A percentile compares a stretch with the other conserved stretches of the same genome.
These are phyloP conservation scores for Lepidocyrtinus sp. DNA, from an alignment of 2,888 invertebrate genomes.

Conservation along the genomic window DNA sequence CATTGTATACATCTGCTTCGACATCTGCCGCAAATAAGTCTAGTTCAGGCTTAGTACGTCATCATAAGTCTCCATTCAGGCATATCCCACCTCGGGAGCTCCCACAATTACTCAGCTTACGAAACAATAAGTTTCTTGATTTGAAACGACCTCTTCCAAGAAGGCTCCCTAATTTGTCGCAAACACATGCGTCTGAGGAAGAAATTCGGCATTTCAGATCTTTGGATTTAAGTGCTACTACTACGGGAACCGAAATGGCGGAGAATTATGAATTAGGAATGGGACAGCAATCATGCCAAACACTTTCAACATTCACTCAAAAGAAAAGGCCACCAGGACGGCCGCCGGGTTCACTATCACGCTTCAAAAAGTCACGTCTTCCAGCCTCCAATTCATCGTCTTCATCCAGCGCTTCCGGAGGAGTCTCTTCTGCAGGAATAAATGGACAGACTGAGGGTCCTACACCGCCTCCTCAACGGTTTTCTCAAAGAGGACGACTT, in stretches of 20 bases:
- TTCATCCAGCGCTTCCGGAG: not conserved
- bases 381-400: not conserved
- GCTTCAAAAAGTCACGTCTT: not conserved
- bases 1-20: not conserved
- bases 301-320: not conserved
- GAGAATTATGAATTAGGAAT: not conserved
- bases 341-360: constrained; percentile 19
- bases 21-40: not conserved
- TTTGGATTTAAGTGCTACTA: too few species aligned
- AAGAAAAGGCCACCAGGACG: constrained; percentile 29
- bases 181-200: not conserved
- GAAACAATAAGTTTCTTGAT: constrained; percentile 36
- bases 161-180: not conserved
- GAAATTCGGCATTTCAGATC: constrained; percentile 17
- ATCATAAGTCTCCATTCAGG: too few species aligned
- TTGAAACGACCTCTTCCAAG: constrained; percentile 14
- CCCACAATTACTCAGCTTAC: not conserved
- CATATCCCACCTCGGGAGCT: not conserved
- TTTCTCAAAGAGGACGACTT: constrained; percentile 38
- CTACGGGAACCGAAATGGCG: too few species aligned
- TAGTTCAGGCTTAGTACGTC: too few species aligned
- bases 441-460: constrained; percentile 4
- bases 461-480: constrained; percentile 8
- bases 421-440: constrained; percentile 8
- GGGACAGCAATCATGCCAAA: too few species aligned